These are phyloP conservation scores for Caerostris darwini DNA, from an alignment of 1,140 invertebrate species.

Conservation along the genomic window DNA sequence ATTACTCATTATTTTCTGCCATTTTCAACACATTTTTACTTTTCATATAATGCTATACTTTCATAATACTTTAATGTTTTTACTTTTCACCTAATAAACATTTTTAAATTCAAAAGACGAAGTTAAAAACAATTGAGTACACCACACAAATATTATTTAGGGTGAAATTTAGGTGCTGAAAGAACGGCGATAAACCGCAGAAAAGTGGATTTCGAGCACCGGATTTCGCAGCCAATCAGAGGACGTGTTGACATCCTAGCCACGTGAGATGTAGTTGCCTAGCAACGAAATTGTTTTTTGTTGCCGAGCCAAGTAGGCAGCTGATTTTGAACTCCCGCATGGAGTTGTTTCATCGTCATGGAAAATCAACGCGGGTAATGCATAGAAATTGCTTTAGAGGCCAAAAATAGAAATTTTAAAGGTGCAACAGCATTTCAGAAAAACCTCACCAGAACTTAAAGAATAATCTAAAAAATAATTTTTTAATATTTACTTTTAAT, in stretches of 20 bases:
- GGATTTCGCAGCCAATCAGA: conserved; percentile 55
- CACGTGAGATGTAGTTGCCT: conserved; percentile 70
- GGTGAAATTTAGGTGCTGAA: not conserved
- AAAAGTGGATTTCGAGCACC: not conserved
- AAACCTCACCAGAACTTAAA: too few species aligned
- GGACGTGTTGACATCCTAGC: conserved; percentile 59
- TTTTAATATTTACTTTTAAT: too few species aligned
- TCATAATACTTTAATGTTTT: too few species aligned
- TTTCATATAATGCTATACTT: too few species aligned
- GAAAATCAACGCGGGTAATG: not conserved
- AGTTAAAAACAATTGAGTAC: too few species aligned
- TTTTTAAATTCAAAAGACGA: too few species aligned
- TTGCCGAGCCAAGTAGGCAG: conserved; percentile 41
- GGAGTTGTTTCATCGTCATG: not conserved
- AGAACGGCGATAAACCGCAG: not conserved
- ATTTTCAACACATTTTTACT: too few species aligned
- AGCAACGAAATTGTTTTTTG: conserved; percentile 58
- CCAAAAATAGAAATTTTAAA: not conserved
- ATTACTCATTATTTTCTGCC: too few species aligned
- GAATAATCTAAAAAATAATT: too few species aligned
- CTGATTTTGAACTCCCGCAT: conserved; percentile 72
- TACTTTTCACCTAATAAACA: too few species aligned
- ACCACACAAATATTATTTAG: too few species aligned
- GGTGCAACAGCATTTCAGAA: not conserved
- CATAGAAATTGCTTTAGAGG: not conserved